Conservation (phyloP, 2,113 vertebrate genomes). For the Turdus rufiventris region DNA sequence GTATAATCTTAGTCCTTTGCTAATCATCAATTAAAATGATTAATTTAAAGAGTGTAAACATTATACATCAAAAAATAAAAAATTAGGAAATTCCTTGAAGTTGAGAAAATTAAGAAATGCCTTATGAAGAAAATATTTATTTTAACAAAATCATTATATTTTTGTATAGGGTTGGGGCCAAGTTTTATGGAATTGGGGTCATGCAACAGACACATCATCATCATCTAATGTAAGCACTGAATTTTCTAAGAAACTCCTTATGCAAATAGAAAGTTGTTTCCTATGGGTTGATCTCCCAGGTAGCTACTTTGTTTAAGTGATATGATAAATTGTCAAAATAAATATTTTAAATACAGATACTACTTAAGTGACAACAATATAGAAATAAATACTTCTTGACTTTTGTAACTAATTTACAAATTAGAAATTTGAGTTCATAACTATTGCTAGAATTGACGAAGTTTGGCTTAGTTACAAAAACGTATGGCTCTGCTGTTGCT, state of each 20-base stretch:
- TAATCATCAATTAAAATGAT: neutral
- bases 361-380: neutral
- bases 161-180: neutral
- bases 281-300: rapidly evolving
- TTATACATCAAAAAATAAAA: neutral
- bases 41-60: neutral
- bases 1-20: neutral
- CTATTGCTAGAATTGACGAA: neutral
- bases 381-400: neutral
- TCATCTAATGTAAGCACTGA: neutral
- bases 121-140: neutral
- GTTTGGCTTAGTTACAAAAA: neutral
- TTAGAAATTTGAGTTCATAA: neutral
- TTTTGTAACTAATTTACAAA: neutral
- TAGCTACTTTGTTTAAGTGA: neutral
- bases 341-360: neutral
- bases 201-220: neutral
- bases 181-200: neutral
- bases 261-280: neutral
- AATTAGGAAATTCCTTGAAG: neutral
- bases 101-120: neutral
- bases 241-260: neutral
- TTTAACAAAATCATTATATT: neutral
- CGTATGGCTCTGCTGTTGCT: neutral
- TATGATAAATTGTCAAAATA: neutral